Base-by-base conservation (phyloP, 2,113 vertebrate genomes). In the Puma concolor region DNA sequence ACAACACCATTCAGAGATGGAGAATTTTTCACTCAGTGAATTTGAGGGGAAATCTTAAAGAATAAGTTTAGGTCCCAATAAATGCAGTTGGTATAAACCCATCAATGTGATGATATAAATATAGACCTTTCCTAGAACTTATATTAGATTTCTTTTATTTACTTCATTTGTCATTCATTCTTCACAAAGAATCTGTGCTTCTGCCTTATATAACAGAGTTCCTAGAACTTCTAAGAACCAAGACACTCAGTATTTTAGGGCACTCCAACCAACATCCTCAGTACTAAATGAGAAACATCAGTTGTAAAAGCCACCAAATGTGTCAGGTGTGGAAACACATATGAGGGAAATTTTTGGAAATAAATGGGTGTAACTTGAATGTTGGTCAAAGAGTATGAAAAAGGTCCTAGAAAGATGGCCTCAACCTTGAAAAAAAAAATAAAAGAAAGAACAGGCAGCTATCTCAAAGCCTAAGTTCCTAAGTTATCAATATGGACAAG, bases 281-380 rank as follows among this genome's bases (percentile, higher is more conserved):
- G 4, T 79, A 41, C 27, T 91, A 33, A 88, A 88, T 41, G 31
- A 86, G 48, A 95, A 93, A 4, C 60, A 89, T 86, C 25, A 54
- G 9, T 16, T 96, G 16, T 92, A 76, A 97, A 97, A 82, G 38
- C n/a, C 81, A 79, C 12, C 60, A 79, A 95, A 5, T 91, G 15
- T 16, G 41, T 11, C 60, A 92, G 11, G n/a, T 33, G 5, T 50
- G 17, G 12, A 94, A 95, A 95, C 25, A 10, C 1, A 38, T 33
- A 25, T n/a, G 63, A 94, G 29, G 52, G 16, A 31, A 5, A 89
- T 81, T 95, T 93, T 10, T 81, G 27, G 72, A 95, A 93, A 95
- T 17, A 86, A 88, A 25, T n/a, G 11, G 29, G 27, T 12, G 5
- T 57, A 33, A 76, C 74, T 36, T 33, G 41, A 90, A 8, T 21